Evolutionary conservation across 2,113 vertebrate species (phyloP).

Genomic region (Ictidomys tridecemlineatus): DNA sequence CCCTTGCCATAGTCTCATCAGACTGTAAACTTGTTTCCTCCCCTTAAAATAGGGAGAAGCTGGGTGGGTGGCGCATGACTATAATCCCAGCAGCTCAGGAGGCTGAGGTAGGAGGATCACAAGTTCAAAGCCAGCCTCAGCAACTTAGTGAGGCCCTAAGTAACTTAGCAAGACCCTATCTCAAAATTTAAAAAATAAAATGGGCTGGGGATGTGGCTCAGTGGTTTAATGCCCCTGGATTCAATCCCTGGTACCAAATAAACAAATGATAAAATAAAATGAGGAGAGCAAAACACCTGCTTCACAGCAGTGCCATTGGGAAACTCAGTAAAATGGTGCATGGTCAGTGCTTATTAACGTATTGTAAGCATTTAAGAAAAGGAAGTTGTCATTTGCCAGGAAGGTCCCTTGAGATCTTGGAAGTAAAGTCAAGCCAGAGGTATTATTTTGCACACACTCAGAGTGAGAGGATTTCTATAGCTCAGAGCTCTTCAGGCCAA

Average conservation of each 20-base stretch:
- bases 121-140: too few relatives aligned
- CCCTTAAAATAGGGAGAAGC: background rate
- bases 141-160: too few relatives aligned
- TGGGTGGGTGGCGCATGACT: background rate
- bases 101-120: too few relatives aligned
- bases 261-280: background rate
- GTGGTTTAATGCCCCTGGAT: too few relatives aligned
- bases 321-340: background rate
- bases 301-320: too few relatives aligned
- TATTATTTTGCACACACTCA: background rate
- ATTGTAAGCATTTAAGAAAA: background rate
- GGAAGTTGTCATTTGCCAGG: background rate
- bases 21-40: background rate
- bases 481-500: background rate
- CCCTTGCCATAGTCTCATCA: background rate
- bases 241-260: too few relatives aligned
- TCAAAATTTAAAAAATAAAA: too few relatives aligned
- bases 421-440: background rate
- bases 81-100: too few relatives aligned
- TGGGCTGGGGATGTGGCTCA: too few relatives aligned
- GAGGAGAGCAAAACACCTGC: background rate
- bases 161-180: too few relatives aligned
- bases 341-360: background rate
- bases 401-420: background rate
- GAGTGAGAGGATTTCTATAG: background rate